These are phyloP conservation scores for Candoia aspera DNA, from an alignment of 2,113 vertebrate genomes.

Conservation along the genomic window DNA sequence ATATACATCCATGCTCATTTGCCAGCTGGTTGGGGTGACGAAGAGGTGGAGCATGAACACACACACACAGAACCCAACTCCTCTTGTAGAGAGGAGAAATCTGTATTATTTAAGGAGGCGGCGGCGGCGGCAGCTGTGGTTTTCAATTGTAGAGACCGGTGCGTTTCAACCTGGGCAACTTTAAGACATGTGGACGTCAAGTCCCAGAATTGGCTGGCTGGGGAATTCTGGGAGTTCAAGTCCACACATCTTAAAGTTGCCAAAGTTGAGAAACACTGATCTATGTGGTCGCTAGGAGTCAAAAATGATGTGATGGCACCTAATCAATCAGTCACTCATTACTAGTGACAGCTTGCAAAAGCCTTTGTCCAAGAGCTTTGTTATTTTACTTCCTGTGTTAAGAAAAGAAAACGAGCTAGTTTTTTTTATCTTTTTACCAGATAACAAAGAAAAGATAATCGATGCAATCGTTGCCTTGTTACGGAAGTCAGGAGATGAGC, in stretches of 20 bases:
- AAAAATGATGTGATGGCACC: neutral
- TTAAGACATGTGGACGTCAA: neutral
- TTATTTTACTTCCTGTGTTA: neutral
- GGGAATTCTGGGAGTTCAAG: neutral
- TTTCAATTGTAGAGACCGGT: neutral
- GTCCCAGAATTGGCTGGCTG: neutral
- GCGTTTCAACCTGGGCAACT: neutral
- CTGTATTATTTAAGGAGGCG: neutral
- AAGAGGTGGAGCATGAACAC: neutral
- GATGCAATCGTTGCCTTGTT: conserved; percentile 77
- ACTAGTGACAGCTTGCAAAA: no score
- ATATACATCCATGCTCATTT: neutral
- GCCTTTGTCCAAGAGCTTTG: neutral
- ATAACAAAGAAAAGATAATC: conserved; percentile 67
- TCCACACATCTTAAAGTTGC: neutral
- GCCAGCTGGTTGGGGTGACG: neutral
- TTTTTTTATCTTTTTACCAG: conserved; percentile 40
- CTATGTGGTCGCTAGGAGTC: neutral
- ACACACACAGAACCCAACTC: neutral
- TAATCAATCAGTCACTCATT: neutral
- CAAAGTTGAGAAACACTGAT: neutral
- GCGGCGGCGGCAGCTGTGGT: neutral
- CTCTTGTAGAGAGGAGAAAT: neutral
- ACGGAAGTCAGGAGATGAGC: conserved; percentile 73
- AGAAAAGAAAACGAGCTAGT: neutral